These are phyloP conservation scores for Diabrotica balteata DNA, from an alignment of 2,888 invertebrate genomes.

Conservation along the genomic window DNA sequence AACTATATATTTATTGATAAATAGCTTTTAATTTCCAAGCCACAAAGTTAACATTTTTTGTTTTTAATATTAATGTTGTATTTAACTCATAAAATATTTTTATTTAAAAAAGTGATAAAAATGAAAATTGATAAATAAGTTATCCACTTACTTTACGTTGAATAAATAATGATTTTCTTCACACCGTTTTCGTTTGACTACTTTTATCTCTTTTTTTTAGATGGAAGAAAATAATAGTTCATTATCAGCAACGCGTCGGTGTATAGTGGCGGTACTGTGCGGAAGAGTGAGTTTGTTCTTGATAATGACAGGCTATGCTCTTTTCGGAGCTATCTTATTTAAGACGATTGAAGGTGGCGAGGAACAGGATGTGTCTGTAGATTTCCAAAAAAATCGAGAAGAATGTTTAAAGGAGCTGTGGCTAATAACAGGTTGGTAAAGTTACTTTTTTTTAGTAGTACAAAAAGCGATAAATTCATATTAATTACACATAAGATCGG, in stretches of 20 bases:
- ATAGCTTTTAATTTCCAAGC: no score
- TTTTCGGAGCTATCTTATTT: constrained; percentile 58
- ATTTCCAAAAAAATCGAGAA: constrained; percentile 57
- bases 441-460: neutral
- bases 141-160: no score
- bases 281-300: constrained; percentile 55
- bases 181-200: no score
- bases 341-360: constrained; percentile 55
- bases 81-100: no score
- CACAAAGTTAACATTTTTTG: no score
- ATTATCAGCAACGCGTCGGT: constrained; percentile 38
- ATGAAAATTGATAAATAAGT: no score
- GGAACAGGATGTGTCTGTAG: constrained; percentile 46
- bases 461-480: no score
- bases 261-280: constrained; percentile 55
- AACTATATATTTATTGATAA: no score
- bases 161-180: no score
- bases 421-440: constrained; percentile 75
- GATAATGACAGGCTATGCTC: constrained; percentile 55
- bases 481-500: no score
- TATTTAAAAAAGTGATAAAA: no score
- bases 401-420: constrained; percentile 75
- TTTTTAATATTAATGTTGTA: no score
- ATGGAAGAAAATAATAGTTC: constrained; percentile 49
- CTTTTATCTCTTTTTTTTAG: constrained; percentile 42